Conservation (phyloP, 2,797 vertebrate species). For the Muscicapa striata region DNA sequence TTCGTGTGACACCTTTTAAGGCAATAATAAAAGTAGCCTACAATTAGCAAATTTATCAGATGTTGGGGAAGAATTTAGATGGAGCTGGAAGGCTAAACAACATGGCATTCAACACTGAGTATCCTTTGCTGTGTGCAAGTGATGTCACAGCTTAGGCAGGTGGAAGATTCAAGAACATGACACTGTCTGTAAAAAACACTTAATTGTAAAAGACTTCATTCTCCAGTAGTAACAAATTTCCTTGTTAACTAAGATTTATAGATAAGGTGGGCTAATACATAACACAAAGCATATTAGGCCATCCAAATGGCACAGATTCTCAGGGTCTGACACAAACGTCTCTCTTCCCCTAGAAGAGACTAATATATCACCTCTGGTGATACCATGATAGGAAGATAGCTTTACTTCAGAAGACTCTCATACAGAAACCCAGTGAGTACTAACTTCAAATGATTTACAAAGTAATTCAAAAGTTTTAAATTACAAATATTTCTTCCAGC, state of each 20-base stretch:
- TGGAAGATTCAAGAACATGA: background rate
- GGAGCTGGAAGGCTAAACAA: background rate
- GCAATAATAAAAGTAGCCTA: background rate
- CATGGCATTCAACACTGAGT: background rate
- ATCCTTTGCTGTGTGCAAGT: background rate
- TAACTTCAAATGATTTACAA: background rate
- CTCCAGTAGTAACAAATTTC: background rate
- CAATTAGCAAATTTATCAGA: background rate
- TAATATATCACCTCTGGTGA: background rate
- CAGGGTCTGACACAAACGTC: background rate
- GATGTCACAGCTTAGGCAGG: background rate
- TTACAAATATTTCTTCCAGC: background rate
- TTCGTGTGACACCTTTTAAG: background rate
- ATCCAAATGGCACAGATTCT: background rate
- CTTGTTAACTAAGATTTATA: background rate
- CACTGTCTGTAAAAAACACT: background rate
- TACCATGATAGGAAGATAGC: background rate
- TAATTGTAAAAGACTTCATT: background rate
- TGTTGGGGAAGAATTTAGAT: background rate
- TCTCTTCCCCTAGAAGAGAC: background rate
- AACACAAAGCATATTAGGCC: background rate
- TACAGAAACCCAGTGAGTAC: background rate
- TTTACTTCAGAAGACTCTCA: background rate
- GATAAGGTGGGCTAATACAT: background rate
- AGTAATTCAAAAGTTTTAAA: background rate